Evolutionary conservation across 2,888 invertebrate genomes (phyloP).

Genomic region (Acanthosepion pharaonis): DNA sequence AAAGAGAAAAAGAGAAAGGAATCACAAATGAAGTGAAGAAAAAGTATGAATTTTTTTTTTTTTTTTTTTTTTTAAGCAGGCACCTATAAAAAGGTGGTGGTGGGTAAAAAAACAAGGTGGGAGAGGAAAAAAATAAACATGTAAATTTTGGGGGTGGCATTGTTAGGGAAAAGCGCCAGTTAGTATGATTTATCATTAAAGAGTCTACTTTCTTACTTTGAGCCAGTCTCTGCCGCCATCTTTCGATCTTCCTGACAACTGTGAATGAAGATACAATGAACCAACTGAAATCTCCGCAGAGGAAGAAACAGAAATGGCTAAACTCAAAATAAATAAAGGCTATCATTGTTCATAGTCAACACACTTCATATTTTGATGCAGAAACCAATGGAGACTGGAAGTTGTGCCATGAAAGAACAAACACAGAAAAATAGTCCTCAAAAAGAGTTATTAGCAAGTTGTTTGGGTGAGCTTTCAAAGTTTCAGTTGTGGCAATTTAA

Average conservation of each 20-base stretch:
- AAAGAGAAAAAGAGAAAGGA: not conserved
- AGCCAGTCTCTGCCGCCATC: constrained; percentile 33
- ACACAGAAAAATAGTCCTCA: not conserved
- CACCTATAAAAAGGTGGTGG: too few relatives aligned
- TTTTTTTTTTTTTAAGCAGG: too few relatives aligned
- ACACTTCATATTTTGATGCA: not conserved
- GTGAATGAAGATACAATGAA: not conserved
- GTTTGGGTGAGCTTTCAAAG: too few relatives aligned
- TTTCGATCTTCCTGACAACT: constrained; percentile 33
- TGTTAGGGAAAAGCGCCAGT: constrained; percentile 33
- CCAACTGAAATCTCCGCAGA: not conserved
- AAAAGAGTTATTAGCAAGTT: not conserved
- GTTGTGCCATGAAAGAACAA: not conserved
- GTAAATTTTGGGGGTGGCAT: not conserved
- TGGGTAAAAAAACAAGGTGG: too few relatives aligned
- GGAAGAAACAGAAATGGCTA: not conserved
- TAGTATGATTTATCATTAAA: constrained; percentile 9
- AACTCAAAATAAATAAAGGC: not conserved
- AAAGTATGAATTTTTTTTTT: too few relatives aligned
- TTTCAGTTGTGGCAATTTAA: too few relatives aligned
- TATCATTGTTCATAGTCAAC: not conserved
- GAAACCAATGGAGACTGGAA: not conserved
- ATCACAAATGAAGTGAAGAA: too few relatives aligned
- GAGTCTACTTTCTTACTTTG: not conserved
- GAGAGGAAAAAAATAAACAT: too few relatives aligned